A percentile compares a stretch with the other conserved stretches of the same genome.
Evolutionary conservation across 2,888 invertebrate species (phyloP).

Genomic region (Listrodromus nycthemerus): DNA sequence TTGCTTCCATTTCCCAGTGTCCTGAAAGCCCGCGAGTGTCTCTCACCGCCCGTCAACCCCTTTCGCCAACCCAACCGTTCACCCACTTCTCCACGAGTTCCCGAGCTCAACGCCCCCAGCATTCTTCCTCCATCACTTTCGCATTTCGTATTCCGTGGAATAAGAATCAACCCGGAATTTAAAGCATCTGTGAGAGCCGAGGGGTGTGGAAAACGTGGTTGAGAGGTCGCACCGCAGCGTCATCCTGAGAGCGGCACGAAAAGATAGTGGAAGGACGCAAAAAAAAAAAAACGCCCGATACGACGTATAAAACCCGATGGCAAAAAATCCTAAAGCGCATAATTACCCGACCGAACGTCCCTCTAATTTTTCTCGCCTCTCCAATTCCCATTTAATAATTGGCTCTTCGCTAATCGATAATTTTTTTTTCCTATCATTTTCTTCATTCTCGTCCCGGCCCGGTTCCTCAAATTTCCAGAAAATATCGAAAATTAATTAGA

Average conservation of each 20-base stretch:
- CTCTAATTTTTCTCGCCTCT: conserved; percentile 43
- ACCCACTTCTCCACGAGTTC: background rate
- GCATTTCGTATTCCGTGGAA: conserved; percentile 76
- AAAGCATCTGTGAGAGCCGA: conserved; percentile 65
- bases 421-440: conserved; percentile 45
- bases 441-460: background rate
- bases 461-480: background rate
- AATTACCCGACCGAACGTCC: background rate
- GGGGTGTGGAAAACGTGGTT: conserved; percentile 47
- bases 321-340: background rate
- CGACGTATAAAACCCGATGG: background rate
- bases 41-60: background rate
- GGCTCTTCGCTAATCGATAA: conserved; percentile 54
- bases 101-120: conserved; percentile 56
- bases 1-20: conserved; percentile 69
- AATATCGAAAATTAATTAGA: conserved; percentile 51
- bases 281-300: background rate
- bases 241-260: conserved; percentile 1
- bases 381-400: conserved; percentile 62
- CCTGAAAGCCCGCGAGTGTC: background rate
- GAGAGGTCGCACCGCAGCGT: conserved; percentile 38
- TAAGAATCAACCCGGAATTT: conserved; percentile 75
- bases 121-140: conserved; percentile 74
- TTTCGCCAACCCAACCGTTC: background rate
- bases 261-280: background rate